phyloP scores from a whole-genome alignment of 2,888 invertebrate genomes.

The Ectemnius continuus region DNA sequence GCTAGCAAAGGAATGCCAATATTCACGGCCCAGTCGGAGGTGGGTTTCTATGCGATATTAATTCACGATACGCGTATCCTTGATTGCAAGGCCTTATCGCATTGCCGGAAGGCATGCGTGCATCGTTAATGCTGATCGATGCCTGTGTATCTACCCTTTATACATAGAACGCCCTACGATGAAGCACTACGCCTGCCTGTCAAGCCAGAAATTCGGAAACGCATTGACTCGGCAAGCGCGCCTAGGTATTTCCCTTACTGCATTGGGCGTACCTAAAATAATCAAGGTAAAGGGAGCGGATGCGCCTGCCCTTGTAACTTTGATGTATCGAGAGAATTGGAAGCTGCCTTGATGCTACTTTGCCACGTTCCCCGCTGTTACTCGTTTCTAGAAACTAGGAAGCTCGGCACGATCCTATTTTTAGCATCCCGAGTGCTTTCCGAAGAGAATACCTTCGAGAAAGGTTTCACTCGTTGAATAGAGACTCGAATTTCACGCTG shows the following conservation, averaged over 20 bases:
- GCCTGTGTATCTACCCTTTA: conserved; percentile 27
- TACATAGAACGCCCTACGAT: conserved; percentile 26
- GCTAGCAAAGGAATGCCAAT: no score
- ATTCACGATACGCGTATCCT: conserved; percentile 31
- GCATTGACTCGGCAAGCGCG: conserved; percentile 45
- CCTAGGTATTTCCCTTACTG: conserved; percentile 42
- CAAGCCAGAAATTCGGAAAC: conserved; percentile 25
- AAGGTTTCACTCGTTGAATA: no score
- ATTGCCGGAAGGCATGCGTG: conserved; percentile 14
- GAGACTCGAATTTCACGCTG: no score
- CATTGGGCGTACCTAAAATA: conserved; percentile 42
- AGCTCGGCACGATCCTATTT: no score
- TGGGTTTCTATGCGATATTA: conserved; percentile 26
- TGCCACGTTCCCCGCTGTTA: no score
- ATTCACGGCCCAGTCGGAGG: background rate
- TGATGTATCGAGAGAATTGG: no score
- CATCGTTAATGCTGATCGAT: conserved; percentile 49
- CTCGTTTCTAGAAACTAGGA: no score
- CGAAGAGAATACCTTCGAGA: no score
- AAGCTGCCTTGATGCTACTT: no score
- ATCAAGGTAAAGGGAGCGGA: conserved; percentile 41
- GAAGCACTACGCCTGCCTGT: conserved; percentile 25
- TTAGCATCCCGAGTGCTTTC: no score
- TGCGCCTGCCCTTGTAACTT: conserved; percentile 23
- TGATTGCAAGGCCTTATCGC: conserved; percentile 32